A percentile compares a stretch with the other conserved stretches of the same genome.
Evolutionary conservation across 2,797 vertebrate species (phyloP).

Genomic region (Agapornis canus): DNA sequence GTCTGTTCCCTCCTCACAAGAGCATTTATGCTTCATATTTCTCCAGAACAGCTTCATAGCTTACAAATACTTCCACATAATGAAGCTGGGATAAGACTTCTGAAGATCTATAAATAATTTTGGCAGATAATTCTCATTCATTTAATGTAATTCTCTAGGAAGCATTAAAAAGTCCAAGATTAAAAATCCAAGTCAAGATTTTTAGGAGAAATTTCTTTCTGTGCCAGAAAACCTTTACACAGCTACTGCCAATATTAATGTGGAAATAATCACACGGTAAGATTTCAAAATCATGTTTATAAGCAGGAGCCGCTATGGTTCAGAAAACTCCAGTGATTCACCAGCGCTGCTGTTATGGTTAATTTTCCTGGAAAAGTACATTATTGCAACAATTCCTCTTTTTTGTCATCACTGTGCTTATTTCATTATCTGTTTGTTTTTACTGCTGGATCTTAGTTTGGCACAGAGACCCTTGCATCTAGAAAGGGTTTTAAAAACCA

Average conservation of each 20-base stretch:
- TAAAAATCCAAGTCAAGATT: neutral
- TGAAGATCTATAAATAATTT: neutral
- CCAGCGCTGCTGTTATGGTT: slow-evolving; percentile 30
- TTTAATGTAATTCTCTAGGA: neutral
- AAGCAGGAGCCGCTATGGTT: slow-evolving; percentile 8
- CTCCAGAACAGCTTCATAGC: neutral
- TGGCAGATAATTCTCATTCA: neutral
- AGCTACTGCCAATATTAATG: neutral
- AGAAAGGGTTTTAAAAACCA: neutral
- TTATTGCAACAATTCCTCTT: slow-evolving; percentile 38
- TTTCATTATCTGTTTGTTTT: slow-evolving; percentile 64
- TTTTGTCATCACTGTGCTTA: slow-evolving; percentile 39
- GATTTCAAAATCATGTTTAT: slow-evolving; percentile 41
- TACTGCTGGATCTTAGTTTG: slow-evolving; percentile 29
- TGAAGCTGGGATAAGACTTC: neutral
- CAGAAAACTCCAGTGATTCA: slow-evolving; percentile 60
- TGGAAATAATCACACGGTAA: neutral
- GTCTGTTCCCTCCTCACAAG: neutral
- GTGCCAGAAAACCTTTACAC: neutral
- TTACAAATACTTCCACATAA: neutral
- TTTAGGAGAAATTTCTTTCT: neutral
- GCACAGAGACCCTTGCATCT: neutral
- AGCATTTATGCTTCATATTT: neutral
- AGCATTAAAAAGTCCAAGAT: neutral
- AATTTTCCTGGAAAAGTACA: slow-evolving; percentile 61